A percentile compares a stretch with the other conserved stretches of the same genome.
Evolutionary conservation across 2,113 vertebrate species (phyloP).

Genomic region (Leptocoma aspasia): DNA sequence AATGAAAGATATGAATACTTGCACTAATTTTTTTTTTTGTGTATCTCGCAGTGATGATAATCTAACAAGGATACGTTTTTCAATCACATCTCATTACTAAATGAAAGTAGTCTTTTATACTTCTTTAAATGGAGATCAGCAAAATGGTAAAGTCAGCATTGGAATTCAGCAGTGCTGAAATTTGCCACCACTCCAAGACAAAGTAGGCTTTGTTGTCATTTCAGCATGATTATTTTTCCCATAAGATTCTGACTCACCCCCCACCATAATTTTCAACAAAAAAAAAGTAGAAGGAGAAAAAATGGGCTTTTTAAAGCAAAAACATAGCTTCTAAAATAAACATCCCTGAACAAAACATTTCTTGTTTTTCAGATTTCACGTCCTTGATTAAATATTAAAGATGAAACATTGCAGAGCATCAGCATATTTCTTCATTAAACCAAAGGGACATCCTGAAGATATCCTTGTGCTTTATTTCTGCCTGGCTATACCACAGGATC

Average conservation of each 20-base stretch:
- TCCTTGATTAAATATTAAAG: constrained; percentile 40
- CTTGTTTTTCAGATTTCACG: background rate
- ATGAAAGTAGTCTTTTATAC: background rate
- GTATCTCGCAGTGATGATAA: background rate
- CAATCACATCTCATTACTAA: constrained; percentile 14
- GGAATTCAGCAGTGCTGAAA: background rate
- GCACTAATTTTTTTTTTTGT: background rate
- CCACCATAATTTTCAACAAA: background rate
- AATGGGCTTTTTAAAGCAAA: background rate
- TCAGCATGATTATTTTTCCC: background rate
- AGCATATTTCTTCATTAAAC: constrained; percentile 31
- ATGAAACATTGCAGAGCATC: background rate
- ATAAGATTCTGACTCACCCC: background rate
- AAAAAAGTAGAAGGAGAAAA: background rate
- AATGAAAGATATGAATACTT: background rate
- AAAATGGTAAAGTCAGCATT: background rate
- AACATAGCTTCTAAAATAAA: background rate
- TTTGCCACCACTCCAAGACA: background rate
- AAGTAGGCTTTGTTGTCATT: background rate
- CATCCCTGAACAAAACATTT: background rate
- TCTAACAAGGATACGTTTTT: background rate
- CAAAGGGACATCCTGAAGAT: background rate
- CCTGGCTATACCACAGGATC: background rate
- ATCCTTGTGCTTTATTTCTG: background rate
- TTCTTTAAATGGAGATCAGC: background rate